phyloP scores from a whole-genome alignment of 2,797 vertebrate genomes.

The Melanotaenia trifasciata region DNA sequence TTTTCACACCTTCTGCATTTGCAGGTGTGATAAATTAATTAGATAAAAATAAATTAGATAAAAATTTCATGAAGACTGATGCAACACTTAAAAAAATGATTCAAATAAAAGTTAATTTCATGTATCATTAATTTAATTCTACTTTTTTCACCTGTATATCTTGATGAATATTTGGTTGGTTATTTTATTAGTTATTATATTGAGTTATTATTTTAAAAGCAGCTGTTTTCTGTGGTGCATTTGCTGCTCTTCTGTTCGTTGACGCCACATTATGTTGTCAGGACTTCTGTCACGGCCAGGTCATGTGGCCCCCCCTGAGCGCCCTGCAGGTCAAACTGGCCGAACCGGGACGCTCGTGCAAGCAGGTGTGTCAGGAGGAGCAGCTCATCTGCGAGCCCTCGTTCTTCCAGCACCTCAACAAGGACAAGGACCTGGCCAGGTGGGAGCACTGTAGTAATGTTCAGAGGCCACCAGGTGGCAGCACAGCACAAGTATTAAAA shows the following conservation, averaged over 20 bases:
- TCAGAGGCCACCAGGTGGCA: constrained; percentile 33
- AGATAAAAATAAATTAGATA: no score
- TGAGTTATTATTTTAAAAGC: no score
- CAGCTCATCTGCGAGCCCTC: constrained; percentile 98
- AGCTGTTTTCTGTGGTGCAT: no score
- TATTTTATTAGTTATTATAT: no score
- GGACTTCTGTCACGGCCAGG: constrained; percentile 99
- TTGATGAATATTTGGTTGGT: no score
- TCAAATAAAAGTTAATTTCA: no score
- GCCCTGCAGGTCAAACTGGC: constrained; percentile 93
- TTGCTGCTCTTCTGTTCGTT: neutral
- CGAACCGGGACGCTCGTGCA: constrained; percentile 91
- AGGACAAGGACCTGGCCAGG: constrained; percentile 94
- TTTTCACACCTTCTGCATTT: no score
- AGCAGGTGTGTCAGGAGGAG: constrained; percentile 96
- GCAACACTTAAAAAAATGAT: no score
- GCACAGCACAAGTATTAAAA: neutral
- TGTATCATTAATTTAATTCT: no score
- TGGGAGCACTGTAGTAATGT: constrained; percentile 57
- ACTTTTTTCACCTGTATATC: no score
- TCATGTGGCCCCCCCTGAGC: constrained; percentile 97
- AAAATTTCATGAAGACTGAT: no score
- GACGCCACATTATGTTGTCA: constrained; percentile 53
- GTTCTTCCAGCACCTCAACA: constrained; percentile 99
- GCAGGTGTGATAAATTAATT: no score